Conservation (phyloP, 1,140 invertebrate species). For the Leptopilina clavipes region DNA sequence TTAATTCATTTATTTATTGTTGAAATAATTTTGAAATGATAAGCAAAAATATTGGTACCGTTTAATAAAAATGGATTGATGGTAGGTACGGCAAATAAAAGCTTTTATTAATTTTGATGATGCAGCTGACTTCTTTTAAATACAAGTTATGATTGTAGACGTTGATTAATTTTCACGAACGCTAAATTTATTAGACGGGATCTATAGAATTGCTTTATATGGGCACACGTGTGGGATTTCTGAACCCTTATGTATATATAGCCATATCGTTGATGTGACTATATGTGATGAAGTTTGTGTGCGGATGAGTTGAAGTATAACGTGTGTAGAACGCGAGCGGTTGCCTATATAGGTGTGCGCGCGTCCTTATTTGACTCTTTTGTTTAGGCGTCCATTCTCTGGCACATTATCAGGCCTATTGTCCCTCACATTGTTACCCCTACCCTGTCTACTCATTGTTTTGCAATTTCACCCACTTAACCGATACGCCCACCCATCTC, state of each 20-base stretch:
- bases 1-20: too few species aligned
- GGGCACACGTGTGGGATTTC: constrained; percentile 42
- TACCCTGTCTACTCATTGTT: constrained; percentile 71
- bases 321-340: constrained; percentile 55
- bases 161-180: constrained; percentile 11
- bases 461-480: constrained; percentile 76
- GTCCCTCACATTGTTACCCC: constrained; percentile 74
- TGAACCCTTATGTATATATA: constrained; percentile 15
- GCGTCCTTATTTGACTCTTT: constrained; percentile 73
- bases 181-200: neutral
- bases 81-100: too few species aligned
- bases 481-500: constrained; percentile 69
- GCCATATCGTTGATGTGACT: neutral
- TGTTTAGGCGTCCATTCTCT: constrained; percentile 75
- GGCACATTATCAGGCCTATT: constrained; percentile 75
- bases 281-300: constrained; percentile 18
- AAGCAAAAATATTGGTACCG: too few species aligned
- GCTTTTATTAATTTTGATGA: neutral
- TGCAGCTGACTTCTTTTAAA: neutral
- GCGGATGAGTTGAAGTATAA: constrained; percentile 45
- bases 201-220: constrained; percentile 31
- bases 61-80: neutral
- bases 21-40: too few species aligned
- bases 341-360: constrained; percentile 64
- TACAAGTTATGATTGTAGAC: neutral